Evolutionary conservation across 2,113 vertebrate genomes (phyloP), one percentile per base, ranked within the genome.

Genomic region (Bucco capensis): DNA sequence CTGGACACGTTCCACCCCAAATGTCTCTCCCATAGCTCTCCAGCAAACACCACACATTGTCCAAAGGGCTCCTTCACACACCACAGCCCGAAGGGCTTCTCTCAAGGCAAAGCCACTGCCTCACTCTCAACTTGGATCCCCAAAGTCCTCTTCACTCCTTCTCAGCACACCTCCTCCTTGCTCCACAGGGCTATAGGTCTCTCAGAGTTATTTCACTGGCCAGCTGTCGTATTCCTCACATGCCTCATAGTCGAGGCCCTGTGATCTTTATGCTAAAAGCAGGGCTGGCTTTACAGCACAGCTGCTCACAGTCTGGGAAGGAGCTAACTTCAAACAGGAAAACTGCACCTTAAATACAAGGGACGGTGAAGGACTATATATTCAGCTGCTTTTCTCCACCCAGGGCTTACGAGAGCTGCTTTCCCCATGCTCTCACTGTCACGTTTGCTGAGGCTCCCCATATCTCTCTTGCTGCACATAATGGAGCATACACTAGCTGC

Each of bases 201-300:
- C 38, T 14, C 50, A 14, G 65, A 81, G 78, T 27, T 87, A 87
- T 87, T 90, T 78, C 0, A 5, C 89, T 81, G 49, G 18, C 89
- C 31, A 0, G 86, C 71, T 95, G 95, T 90, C 19, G 3, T 93
- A 91, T 92, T 92, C 89, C 75, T 94, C 5, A 4, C 93, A 85
- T 93, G 82, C 95, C 84, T 92, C 6, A 1, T 1, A 1, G 67
- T 66, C 16, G 0, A 73, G 35, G 27, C 64, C 60, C 84, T 94
- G 77, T 90, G 96, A 94, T 95, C 92, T 92, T 77, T 27, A 37
- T 8, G 17, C 80, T 94, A 92, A 94, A 94, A 94, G 86, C 56
- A 70, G 72, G 84, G 17, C 42, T 77, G 69, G 80, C 74, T 95
- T 92, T 95, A 86, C 70, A 91, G 81, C n/a, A 84, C 90, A 94